Evolutionary conservation across 2,113 vertebrate species (phyloP).

Genomic region (Nothoprocta perdicaria): DNA sequence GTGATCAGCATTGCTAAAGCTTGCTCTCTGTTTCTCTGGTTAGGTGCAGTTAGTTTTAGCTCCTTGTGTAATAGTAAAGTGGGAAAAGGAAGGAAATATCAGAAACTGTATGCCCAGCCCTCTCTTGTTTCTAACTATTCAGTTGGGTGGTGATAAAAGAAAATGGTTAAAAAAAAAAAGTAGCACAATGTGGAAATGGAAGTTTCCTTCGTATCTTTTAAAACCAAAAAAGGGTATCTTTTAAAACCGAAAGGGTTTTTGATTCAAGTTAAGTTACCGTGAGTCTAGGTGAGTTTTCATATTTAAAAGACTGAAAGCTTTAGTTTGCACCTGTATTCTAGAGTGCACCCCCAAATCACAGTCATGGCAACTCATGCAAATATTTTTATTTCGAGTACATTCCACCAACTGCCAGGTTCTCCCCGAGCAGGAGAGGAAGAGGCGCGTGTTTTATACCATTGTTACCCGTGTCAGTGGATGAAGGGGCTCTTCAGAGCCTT

Average conservation of each 20-base stretch:
- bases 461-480: neutral
- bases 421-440: neutral
- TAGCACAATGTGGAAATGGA: neutral
- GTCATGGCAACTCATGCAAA: neutral
- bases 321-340: neutral
- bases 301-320: neutral
- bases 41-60: neutral
- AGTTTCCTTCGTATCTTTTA: neutral
- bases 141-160: neutral
- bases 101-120: neutral
- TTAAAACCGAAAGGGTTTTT: neutral
- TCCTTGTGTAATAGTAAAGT: neutral
- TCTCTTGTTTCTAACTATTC: neutral
- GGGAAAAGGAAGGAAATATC: neutral
- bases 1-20: conserved; percentile 1
- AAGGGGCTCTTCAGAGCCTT: neutral
- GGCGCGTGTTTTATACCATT: neutral
- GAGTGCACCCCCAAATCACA: neutral
- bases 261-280: neutral
- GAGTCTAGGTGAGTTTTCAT: neutral
- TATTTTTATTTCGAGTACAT: neutral
- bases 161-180: neutral
- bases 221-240: neutral
- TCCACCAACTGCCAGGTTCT: neutral
- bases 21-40: neutral